Evolutionary conservation across 2,797 vertebrate genomes (phyloP).

Genomic region (Remorina albescens): DNA sequence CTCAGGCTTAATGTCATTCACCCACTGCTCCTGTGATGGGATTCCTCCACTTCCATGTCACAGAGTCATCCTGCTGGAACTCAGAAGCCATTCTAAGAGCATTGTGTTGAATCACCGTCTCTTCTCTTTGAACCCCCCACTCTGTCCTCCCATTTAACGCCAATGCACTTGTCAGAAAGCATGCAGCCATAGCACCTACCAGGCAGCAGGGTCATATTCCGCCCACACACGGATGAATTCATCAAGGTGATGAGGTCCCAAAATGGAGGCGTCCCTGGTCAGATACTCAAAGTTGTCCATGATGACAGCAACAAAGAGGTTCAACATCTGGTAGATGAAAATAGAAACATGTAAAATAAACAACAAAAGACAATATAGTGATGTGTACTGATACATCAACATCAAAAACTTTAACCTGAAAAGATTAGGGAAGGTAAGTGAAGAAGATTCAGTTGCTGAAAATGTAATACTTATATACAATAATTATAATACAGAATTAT

Average conservation of each 20-base stretch:
- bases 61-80: slow-evolving; percentile 51
- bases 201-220: slow-evolving; percentile 97
- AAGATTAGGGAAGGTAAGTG: neutral
- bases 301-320: slow-evolving; percentile 98
- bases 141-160: neutral
- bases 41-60: slow-evolving; percentile 46
- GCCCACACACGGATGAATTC: slow-evolving; percentile 99
- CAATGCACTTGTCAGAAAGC: slow-evolving; percentile 3
- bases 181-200: slow-evolving; percentile 83
- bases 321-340: slow-evolving; percentile 90
- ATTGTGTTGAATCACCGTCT: slow-evolving; percentile 2
- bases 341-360: neutral
- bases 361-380: neutral
- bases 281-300: slow-evolving; percentile 99
- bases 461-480: neutral
- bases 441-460: neutral
- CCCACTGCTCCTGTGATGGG: slow-evolving; percentile 41
- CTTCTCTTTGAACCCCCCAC: neutral
- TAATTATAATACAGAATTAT: neutral
- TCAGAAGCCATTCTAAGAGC: slow-evolving; percentile 19
- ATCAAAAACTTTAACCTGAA: neutral
- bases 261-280: slow-evolving; percentile 97
- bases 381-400: neutral
- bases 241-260: slow-evolving; percentile 97
- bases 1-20: slow-evolving; percentile 66